Percentiles rank a stretch among this genome's conserved stretches.
Evolutionary conservation across 35 echinoderm and acorn worm genomes (phyloP).

Genomic region (Heliocidaris tuberculata): DNA sequence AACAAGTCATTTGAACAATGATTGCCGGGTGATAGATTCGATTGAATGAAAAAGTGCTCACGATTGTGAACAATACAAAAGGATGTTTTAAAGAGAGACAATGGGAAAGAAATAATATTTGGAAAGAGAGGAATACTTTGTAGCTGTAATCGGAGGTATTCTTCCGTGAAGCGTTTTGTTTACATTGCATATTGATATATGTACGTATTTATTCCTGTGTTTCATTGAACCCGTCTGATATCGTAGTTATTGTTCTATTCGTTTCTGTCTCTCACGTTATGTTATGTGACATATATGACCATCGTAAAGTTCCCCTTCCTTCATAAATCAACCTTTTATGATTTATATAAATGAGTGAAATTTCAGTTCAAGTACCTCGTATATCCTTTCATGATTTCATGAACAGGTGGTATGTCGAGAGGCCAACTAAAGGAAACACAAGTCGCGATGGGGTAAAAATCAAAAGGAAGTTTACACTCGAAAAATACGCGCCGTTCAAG

Average conservation of each 20-base stretch:
- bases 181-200: not conserved
- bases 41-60: not conserved
- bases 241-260: too few species aligned
- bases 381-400: not conserved
- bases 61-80: not conserved
- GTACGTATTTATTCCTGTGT: not conserved
- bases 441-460: not conserved
- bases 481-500: not conserved
- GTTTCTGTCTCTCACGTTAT: not conserved
- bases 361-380: not conserved
- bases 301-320: not conserved
- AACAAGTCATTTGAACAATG: not conserved
- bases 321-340: not conserved
- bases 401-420: not conserved
- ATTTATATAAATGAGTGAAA: not conserved
- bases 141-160: not conserved
- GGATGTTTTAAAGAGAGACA: not conserved
- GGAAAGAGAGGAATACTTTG: not conserved
- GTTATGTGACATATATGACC: not conserved
- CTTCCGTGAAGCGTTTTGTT: not conserved
- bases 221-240: too few species aligned
- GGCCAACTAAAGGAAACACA: not conserved
- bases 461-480: not conserved
- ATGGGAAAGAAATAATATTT: not conserved
- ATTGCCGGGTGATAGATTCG: not conserved